Evolutionary conservation across 2,888 invertebrate species (phyloP).

Genomic region (Drosophila putrida): DNA sequence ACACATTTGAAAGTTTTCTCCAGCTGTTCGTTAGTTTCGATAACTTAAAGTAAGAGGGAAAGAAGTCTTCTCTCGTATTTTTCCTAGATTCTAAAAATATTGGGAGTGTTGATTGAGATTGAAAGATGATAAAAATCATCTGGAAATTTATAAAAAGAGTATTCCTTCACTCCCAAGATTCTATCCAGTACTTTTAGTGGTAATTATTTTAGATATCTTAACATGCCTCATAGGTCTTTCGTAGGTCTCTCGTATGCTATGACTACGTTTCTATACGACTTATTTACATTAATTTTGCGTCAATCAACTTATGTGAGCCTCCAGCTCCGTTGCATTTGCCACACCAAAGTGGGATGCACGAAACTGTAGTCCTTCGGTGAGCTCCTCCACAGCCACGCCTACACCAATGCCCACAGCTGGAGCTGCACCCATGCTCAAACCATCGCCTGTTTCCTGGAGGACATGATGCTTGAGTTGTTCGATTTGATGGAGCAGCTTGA

Average conservation of each 20-base stretch:
- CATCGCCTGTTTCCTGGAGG: conserved; percentile 88
- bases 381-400: conserved; percentile 59
- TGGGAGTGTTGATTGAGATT: too few species aligned
- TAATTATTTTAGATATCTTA: conserved; percentile 7
- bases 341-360: conserved; percentile 58
- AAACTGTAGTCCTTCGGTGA: conserved; percentile 58
- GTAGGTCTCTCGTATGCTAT: conserved; percentile 41
- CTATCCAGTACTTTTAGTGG: background rate
- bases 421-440: conserved; percentile 57
- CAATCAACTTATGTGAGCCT: conserved; percentile 66
- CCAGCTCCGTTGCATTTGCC: conserved; percentile 48
- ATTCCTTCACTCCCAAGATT: too few species aligned
- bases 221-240: conserved; percentile 36
- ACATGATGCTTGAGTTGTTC: conserved; percentile 89
- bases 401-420: conserved; percentile 13
- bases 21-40: too few species aligned
- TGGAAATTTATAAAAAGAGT: too few species aligned
- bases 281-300: conserved; percentile 35
- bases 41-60: too few species aligned
- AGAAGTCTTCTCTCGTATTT: too few species aligned
- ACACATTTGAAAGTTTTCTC: too few species aligned
- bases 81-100: too few species aligned
- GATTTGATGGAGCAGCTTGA: conserved; percentile 89
- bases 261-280: conserved; percentile 9
- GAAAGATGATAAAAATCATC: too few species aligned